A percentile compares a stretch with the other conserved stretches of the same genome.
Conservation (phyloP, 2,113 vertebrate genomes). For the Camelus dromedarius region DNA sequence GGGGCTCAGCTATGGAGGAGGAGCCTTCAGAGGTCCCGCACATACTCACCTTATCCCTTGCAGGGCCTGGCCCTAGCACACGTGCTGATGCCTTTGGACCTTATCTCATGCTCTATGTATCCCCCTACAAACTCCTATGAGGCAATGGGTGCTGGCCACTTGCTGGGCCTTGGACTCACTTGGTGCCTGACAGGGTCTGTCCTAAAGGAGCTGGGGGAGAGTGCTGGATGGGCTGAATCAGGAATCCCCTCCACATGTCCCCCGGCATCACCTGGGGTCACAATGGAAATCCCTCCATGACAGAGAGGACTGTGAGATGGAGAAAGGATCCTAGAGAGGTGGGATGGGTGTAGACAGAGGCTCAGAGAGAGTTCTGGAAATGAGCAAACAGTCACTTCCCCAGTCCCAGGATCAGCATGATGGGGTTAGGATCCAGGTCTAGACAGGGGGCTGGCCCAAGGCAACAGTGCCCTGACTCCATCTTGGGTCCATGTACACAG, state of each 20-base stretch:
- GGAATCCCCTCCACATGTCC: background rate
- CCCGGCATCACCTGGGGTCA: background rate
- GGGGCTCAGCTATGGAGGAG: background rate
- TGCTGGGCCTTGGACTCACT: background rate
- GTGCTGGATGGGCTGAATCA: background rate
- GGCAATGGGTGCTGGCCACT: background rate
- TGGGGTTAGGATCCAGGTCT: background rate
- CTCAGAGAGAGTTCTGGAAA: conserved; percentile 19
- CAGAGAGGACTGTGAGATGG: background rate
- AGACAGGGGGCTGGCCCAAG: background rate
- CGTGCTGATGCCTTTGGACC: background rate
- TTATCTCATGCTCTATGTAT: background rate
- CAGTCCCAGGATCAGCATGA: background rate
- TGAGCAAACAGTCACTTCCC: background rate
- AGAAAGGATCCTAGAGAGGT: background rate
- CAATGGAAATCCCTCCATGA: background rate
- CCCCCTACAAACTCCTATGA: background rate
- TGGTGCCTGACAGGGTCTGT: background rate
- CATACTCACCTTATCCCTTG: background rate
- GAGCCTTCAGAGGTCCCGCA: background rate
- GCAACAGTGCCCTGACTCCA: background rate
- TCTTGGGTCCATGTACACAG: background rate
- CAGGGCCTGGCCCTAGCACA: background rate
- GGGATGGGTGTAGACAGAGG: background rate
- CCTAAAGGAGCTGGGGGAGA: background rate